A percentile compares a stretch with the other conserved stretches of the same genome.
Conservation (phyloP, 2,113 vertebrate species). For the Vidua chalybeata region DNA sequence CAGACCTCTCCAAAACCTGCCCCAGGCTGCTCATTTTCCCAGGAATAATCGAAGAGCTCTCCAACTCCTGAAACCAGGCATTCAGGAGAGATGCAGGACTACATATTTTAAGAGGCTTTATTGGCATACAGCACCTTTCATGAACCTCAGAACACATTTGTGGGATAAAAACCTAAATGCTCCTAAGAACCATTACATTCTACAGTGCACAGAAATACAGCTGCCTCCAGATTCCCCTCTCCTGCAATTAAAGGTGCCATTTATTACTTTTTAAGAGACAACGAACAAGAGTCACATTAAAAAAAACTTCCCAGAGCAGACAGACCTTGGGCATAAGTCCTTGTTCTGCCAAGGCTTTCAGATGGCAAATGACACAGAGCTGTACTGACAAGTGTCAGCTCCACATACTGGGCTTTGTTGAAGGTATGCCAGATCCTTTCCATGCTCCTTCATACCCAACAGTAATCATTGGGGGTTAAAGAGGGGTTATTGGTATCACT, state of each 20-base stretch:
- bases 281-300: not conserved
- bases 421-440: not conserved
- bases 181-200: not conserved
- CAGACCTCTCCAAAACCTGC: not conserved
- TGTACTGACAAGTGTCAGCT: conserved; percentile 32
- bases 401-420: not conserved
- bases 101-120: not conserved
- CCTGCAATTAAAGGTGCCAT: not conserved
- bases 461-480: not conserved
- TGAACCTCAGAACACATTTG: not conserved
- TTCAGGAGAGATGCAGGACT: not conserved
- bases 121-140: not conserved
- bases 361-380: not conserved
- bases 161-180: not conserved
- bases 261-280: not conserved
- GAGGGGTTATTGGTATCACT: not conserved
- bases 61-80: not conserved
- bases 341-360: conserved; percentile 34
- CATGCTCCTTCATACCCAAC: not conserved
- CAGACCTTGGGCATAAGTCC: conserved; percentile 25
- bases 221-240: not conserved
- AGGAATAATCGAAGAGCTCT: not conserved
- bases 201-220: not conserved
- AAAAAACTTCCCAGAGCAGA: not conserved
- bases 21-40: not conserved